Evolutionary conservation across 2,113 vertebrate species (phyloP), one percentile per base, ranked within the genome.

Genomic region (Mungos mungo): DNA sequence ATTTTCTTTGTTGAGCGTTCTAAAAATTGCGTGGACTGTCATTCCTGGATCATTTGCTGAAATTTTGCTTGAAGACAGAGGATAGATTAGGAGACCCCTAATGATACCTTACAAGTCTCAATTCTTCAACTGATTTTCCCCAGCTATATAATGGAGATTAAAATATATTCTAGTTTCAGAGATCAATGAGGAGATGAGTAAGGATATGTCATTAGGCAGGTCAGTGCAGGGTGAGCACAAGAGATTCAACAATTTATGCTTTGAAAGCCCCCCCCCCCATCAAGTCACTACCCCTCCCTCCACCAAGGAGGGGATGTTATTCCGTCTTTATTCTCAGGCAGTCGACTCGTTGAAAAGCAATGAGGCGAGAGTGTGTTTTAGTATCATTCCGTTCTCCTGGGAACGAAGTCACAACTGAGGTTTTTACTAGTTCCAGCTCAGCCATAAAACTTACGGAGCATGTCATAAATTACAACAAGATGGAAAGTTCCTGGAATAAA

Each of bases 371-470:
- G 25, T 77, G 47, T 94, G 35, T 84, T 65, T 89, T 92, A 79
- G 7, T 76, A 35, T 81, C 31, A 38, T 29, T 94, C n/a, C 47
- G 33, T 80, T 93, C 7, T 71, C 19, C n/a, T 21, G 7, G 82
- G 89, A 72, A 47, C 33, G 11, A 74, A 84, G 66, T 54, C n/a
- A 89, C 31, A 41, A 38, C 86, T 65, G 79, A 93, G 87, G 41
- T 79, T 95, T 92, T 94, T 80, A 80, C 92, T 84, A 89, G 50
- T 69, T 93, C 57, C 38, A 69, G 81, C 71, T 86, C 66, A 89
- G 66, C 65, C 66, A 6, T 93, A 95, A 95, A 89, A 93, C n/a
- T 79, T 50, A 45, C 0, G 1, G 31, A 86, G 52, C 21, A 21
- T 85, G 50, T 77, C 14, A 38, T 87, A 66, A 81, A 33, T 79